Conservation (phyloP, 1,140 invertebrate genomes). For the Psilanteris sp. region DNA sequence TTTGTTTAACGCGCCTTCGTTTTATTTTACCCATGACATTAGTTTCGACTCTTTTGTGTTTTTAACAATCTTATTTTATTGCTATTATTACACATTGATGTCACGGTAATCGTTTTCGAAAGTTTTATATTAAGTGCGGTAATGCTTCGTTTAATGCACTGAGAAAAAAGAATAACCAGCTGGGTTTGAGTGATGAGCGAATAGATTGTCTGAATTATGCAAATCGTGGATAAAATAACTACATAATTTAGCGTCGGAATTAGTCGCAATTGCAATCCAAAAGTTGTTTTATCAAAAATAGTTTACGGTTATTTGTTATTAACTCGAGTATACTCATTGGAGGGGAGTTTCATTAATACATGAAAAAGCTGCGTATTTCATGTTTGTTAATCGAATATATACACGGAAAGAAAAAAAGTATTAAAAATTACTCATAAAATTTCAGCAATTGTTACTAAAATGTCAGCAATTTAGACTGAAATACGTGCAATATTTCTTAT, state of each 20-base stretch:
- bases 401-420: too few species aligned
- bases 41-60: slow-evolving; percentile 3
- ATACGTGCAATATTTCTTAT: too few species aligned
- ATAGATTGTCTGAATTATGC: slow-evolving; percentile 12
- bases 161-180: neutral
- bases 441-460: too few species aligned
- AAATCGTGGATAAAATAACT: slow-evolving; percentile 10
- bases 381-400: too few species aligned
- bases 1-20: slow-evolving; percentile 1
- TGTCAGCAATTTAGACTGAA: too few species aligned
- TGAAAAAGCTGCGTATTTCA: too few species aligned
- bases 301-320: too few species aligned
- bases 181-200: slow-evolving; percentile 10
- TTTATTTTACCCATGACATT: slow-evolving; percentile 1
- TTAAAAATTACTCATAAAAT: too few species aligned
- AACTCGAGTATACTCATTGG: too few species aligned
- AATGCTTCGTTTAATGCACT: slow-evolving; percentile 3
- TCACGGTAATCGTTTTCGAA: slow-evolving; percentile 26
- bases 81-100: slow-evolving; percentile 11
- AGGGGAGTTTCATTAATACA: too few species aligned
- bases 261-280: neutral
- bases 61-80: slow-evolving; percentile 3
- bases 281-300: too few species aligned
- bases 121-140: slow-evolving; percentile 10
- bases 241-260: slow-evolving; percentile 4